phyloP scores from a whole-genome alignment of 2,888 invertebrate genomes.

The Hirtodrosophila cameraria region DNA sequence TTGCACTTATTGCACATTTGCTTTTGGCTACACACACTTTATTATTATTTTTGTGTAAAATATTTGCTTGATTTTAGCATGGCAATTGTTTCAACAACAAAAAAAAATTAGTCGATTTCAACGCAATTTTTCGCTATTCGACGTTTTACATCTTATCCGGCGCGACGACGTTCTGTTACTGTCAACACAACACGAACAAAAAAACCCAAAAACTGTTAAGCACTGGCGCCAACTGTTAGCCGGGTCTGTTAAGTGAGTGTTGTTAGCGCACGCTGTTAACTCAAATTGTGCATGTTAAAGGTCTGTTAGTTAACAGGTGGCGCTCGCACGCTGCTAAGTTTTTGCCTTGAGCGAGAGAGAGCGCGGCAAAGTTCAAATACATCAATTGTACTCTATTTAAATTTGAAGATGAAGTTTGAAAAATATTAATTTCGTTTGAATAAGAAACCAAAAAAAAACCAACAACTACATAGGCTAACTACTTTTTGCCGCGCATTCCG shows the following conservation, averaged over 20 bases:
- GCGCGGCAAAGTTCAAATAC: slow-evolving; percentile 8
- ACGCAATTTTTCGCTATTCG: slow-evolving; percentile 46
- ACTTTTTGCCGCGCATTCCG: slow-evolving; percentile 32
- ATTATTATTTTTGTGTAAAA: slow-evolving; percentile 15
- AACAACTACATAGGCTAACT: slow-evolving; percentile 41
- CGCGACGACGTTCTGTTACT: slow-evolving; percentile 55
- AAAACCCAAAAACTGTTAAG: slow-evolving; percentile 43
- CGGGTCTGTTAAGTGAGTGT: slow-evolving; percentile 34
- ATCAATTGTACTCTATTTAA: slow-evolving; percentile 8
- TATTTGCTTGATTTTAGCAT: slow-evolving; percentile 50
- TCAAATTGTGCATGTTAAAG: slow-evolving; percentile 54
- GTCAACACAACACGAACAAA: no score
- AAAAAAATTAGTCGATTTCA: slow-evolving; percentile 41
- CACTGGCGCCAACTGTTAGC: slow-evolving; percentile 59
- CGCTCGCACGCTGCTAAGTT: slow-evolving; percentile 31
- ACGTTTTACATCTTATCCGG: slow-evolving; percentile 53
- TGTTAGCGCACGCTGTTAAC: slow-evolving; percentile 40
- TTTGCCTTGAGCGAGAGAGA: slow-evolving; percentile 15
- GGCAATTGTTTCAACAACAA: slow-evolving; percentile 37
- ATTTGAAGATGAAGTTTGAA: no score
- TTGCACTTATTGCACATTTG: slow-evolving; percentile 61
- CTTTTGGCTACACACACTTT: slow-evolving; percentile 30
- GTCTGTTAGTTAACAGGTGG: slow-evolving; percentile 54
- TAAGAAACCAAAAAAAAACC: no score
- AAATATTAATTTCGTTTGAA: no score